Evolutionary conservation across 2,113 vertebrate genomes (phyloP), one percentile per base, ranked within the genome.

Genomic region (Maccullochella peelii): DNA sequence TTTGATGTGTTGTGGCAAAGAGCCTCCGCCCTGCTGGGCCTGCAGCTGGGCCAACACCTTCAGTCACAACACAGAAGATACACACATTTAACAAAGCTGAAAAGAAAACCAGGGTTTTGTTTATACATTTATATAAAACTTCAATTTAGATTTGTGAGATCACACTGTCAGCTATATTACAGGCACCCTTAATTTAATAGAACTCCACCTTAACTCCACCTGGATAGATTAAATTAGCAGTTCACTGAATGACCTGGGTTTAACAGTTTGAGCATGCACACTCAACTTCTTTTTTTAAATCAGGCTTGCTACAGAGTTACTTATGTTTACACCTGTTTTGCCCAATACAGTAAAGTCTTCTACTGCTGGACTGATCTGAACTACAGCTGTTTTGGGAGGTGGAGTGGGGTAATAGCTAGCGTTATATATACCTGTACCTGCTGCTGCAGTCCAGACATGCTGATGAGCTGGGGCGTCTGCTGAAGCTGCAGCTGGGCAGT

Each of bases 1-100:
- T 92, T 95, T 94, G 93, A 97, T 95, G 83, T 97, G 97, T 94
- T 97, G 97, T 89, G 97, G 95, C 85, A 97, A 55, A 85, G 95
- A 85, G 94, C 96, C 95, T 90, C 89, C 94, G 78, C 89, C 96
- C 94, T 95, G 97, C 91, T 96, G 97, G 88, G 97, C 95, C 95
- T 97, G 96, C 87, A 97, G 95, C 94, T 97, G 96, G 72, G 95
- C 97, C 69, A 97, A 93, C 75, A 96, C 95, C 93, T 94, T 61
- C 18, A 84, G 62, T 49, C 18, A 76, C 11, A 54, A 80, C 59
- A 89, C 42, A 83, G 10, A 62, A 20, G 14, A 74, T 15, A 67
- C 14, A 76, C 14, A 82, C 10, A 65, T 62, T 58, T 36, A 74
- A 84, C 44, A 58, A 25, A 73, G 7, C 1, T 55, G 7, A 25